These are phyloP conservation scores for Drosophila tristis DNA, from an alignment of 1,140 invertebrate species.

Conservation along the genomic window DNA sequence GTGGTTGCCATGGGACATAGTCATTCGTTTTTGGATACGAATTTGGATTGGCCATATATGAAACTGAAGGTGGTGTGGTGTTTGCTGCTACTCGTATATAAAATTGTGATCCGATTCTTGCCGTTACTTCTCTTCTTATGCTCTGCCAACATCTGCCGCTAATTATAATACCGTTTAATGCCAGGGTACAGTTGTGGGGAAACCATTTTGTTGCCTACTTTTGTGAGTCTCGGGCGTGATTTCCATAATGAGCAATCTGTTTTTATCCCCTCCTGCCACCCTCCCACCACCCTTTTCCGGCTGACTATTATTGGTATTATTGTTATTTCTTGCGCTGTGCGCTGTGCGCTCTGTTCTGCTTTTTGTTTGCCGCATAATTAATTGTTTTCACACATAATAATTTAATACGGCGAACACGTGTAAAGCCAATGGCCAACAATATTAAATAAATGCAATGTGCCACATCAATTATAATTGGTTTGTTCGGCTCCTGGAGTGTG, in stretches of 20 bases:
- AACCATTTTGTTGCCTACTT: conserved; percentile 65
- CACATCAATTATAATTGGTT: conserved; percentile 72
- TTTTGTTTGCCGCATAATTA: conserved; percentile 76
- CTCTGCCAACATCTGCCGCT: no score
- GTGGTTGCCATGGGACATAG: neutral
- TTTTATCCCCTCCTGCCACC: neutral
- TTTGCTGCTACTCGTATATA: no score
- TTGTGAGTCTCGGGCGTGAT: conserved; percentile 57
- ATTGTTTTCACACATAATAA: conserved; percentile 84
- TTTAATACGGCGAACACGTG: conserved; percentile 78
- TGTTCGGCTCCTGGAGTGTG: conserved; percentile 31
- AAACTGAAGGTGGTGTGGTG: no score
- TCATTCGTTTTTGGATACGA: no score
- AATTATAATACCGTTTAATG: neutral
- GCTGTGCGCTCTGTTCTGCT: neutral
- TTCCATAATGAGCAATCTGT: conserved; percentile 74
- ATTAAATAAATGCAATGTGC: conserved; percentile 64
- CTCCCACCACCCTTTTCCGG: neutral
- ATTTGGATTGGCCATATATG: no score
- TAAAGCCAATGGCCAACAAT: conserved; percentile 62
- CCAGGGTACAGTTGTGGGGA: neutral
- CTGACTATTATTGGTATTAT: conserved; percentile 11
- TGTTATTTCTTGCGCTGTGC: conserved; percentile 53
- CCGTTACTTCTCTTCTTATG: no score
- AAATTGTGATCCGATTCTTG: no score